phyloP scores from a whole-genome alignment of 2,113 vertebrate genomes.

The Planiliza haematocheilus region DNA sequence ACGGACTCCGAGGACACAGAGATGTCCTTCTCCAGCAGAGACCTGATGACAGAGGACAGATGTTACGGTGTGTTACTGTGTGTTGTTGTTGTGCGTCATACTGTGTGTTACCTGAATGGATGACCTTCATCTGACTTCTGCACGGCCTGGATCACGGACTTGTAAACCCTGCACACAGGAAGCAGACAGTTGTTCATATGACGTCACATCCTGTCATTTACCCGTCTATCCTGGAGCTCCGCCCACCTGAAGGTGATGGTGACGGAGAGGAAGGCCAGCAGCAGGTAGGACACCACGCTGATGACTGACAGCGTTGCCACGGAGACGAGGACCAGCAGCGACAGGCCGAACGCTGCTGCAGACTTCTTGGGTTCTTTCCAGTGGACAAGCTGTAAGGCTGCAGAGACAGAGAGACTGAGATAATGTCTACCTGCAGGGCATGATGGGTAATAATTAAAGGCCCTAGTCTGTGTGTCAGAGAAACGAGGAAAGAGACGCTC shows the following conservation, averaged over 20 bases:
- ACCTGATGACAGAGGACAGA: constrained; percentile 46
- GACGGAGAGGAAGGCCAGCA: constrained; percentile 87
- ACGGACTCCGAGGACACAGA: constrained; percentile 81
- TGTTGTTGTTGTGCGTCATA: neutral
- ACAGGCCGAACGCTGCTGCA: constrained; percentile 79
- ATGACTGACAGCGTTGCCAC: constrained; percentile 89
- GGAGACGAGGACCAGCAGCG: constrained; percentile 84
- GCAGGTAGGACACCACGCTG: constrained; percentile 88
- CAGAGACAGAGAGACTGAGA: neutral
- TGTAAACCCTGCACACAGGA: constrained; percentile 77
- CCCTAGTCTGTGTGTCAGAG: too few relatives aligned
- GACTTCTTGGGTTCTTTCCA: constrained; percentile 88
- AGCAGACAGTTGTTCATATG: neutral
- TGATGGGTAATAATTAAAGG: too few relatives aligned
- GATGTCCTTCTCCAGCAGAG: constrained; percentile 82
- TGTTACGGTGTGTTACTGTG: neutral
- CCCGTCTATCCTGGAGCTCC: neutral
- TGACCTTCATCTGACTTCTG: constrained; percentile 89
- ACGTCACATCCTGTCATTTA: constrained; percentile 2
- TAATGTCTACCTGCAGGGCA: too few relatives aligned
- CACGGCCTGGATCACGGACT: constrained; percentile 88
- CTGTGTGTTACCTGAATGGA: constrained; percentile 86
- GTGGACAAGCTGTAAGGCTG: constrained; percentile 83
- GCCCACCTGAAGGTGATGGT: constrained; percentile 87
- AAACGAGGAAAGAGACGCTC: too few relatives aligned